A percentile compares a stretch with the other conserved stretches of the same genome.
These are phyloP conservation scores for Drosophila glabriapex DNA, from an alignment of 2,888 invertebrate species.

Conservation along the genomic window DNA sequence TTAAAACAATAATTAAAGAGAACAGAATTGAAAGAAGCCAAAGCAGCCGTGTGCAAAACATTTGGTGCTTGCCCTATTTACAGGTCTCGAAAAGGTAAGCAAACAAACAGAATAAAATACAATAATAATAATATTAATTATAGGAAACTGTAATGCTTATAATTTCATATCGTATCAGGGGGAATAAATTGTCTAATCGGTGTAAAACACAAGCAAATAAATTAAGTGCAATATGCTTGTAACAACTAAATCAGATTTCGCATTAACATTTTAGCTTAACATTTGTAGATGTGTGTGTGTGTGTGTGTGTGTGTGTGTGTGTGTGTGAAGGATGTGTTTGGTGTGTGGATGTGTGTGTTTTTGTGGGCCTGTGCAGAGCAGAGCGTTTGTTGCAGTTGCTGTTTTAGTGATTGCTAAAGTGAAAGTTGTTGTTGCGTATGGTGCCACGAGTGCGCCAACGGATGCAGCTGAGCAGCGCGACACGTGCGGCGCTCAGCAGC, in stretches of 20 bases:
- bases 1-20: slow-evolving; percentile 24
- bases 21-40: background rate
- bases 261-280: slow-evolving; percentile 53
- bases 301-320: slow-evolving; percentile 20
- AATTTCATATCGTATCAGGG: slow-evolving; percentile 69
- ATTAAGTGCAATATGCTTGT: slow-evolving; percentile 57
- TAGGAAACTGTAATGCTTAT: slow-evolving; percentile 50
- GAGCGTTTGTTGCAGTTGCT: slow-evolving; percentile 49
- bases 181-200: slow-evolving; percentile 74
- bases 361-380: slow-evolving; percentile 31
- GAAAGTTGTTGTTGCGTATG: slow-evolving; percentile 73
- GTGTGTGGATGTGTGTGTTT: slow-evolving; percentile 6
- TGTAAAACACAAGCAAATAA: slow-evolving; percentile 76
- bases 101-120: slow-evolving; percentile 1
- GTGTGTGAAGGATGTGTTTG: background rate
- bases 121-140: slow-evolving; percentile 16
- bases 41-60: slow-evolving; percentile 19
- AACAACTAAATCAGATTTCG: slow-evolving; percentile 66
- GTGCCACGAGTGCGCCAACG: slow-evolving; percentile 77
- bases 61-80: slow-evolving; percentile 45
- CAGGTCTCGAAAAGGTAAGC: slow-evolving; percentile 31
- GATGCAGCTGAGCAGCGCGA: slow-evolving; percentile 73
- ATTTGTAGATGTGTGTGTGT: slow-evolving; percentile 17
- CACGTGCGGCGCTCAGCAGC: slow-evolving; percentile 64
- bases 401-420: slow-evolving; percentile 75